Conservation (phyloP, 2,113 vertebrate genomes). For the Cardinalis cardinalis region DNA sequence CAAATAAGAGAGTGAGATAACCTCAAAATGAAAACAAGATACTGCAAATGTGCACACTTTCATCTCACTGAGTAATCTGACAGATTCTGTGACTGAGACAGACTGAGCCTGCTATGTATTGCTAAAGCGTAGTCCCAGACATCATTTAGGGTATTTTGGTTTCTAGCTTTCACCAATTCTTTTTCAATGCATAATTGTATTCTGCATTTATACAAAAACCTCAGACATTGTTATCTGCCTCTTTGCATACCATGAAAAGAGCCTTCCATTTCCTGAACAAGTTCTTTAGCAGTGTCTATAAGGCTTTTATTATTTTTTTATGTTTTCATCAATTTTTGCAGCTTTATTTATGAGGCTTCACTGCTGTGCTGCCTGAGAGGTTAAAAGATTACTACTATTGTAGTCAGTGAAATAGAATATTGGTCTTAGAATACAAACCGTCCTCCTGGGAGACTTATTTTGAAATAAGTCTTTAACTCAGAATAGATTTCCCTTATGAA, state of each 20-base stretch:
- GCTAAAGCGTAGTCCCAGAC: not conserved
- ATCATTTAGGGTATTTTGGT: not conserved
- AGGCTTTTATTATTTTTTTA: not conserved
- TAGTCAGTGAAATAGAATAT: conserved; percentile 5
- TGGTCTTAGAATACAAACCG: not conserved
- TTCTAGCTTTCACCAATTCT: not conserved
- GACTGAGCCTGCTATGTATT: not conserved
- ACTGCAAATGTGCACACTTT: not conserved
- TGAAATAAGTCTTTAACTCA: not conserved
- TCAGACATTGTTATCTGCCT: not conserved
- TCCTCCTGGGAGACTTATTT: not conserved
- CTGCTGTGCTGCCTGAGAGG: not conserved
- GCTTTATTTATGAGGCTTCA: not conserved
- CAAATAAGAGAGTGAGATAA: not conserved
- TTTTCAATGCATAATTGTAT: not conserved
- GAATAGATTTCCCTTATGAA: not conserved
- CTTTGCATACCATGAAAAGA: not conserved
- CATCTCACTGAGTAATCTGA: not conserved
- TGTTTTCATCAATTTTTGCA: conserved; percentile 1
- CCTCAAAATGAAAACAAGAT: not conserved
- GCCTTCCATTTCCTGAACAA: not conserved
- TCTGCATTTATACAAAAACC: not conserved
- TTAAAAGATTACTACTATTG: conserved; percentile 21
- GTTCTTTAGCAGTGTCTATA: not conserved
- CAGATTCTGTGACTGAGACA: not conserved